Base-by-base conservation (phyloP, 2,113 vertebrate genomes). In the Limnothrissa miodon region DNA sequence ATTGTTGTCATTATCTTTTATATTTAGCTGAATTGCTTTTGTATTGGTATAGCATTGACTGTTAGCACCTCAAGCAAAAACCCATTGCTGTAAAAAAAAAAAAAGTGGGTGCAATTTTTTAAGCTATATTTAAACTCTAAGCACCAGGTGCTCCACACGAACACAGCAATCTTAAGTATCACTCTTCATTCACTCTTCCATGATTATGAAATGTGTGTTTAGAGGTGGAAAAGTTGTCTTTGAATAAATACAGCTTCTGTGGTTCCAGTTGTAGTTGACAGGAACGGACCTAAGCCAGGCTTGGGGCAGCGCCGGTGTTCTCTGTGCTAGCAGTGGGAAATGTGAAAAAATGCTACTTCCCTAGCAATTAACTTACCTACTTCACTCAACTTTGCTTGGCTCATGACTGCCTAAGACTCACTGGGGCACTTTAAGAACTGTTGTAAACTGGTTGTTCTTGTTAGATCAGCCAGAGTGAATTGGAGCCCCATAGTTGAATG, bases 401-500 rank as follows among this genome's bases (percentile, higher is more conserved):
- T 74, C 66, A 36, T 36, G 66, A 33, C 66, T 36, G 15, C 66
- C 66, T 74, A 33, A 74, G 36, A 74, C 33, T 74, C 66, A 33
- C 62, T 70, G 4, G 25, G 9, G n/a, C 5, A 33, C 66, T 74
- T 36, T 33, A 4, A 74, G 29, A 13, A 74, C 66, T 33, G 33
- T 74, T 33, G 33, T 29, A 13, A 74, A 15, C 66, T 74, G 29
- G 33, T 15, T 13, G 66, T 74, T 33, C 66, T 10, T 74, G 66
- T 17, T 15, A 74, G 66, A 74, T 17, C 1, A 23, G 23, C n/a
- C n/a, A 15, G 9, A 74, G 66, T 33, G 46, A 48, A 81, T 51
- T 62, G 7, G 44, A 10, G 21, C 21, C 25, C 17, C 78, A 80
- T 83, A 59, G 85, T 82, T 29, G 78, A 84, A 81, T 56, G 53